A percentile compares a stretch with the other conserved stretches of the same genome.
Evolutionary conservation across 1,140 invertebrate species (phyloP).

Genomic region (Drosophila navojoa): DNA sequence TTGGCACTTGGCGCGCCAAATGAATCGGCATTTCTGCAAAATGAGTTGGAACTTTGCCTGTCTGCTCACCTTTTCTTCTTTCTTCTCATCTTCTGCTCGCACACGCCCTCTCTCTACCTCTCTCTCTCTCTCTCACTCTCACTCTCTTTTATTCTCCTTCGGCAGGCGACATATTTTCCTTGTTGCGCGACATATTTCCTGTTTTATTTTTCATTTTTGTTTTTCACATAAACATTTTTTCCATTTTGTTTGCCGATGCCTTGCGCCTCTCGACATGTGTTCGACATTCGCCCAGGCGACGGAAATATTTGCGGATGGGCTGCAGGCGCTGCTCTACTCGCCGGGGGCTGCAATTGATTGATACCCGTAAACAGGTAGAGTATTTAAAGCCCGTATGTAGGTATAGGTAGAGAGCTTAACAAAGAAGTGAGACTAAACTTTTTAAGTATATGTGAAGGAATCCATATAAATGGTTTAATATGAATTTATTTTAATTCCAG

Average conservation of each 20-base stretch:
- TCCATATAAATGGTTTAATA: no score
- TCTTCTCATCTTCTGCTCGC: not conserved
- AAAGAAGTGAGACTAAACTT: no score
- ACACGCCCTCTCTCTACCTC: not conserved
- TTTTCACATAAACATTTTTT: constrained; percentile 65
- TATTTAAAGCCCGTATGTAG: not conserved
- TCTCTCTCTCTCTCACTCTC: not conserved
- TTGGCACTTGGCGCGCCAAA: constrained; percentile 65
- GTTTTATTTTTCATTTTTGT: constrained; percentile 58
- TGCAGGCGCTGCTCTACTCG: not conserved
- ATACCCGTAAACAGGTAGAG: constrained; percentile 20
- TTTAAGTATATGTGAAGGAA: no score
- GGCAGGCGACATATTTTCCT: constrained; percentile 28
- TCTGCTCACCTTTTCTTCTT: constrained; percentile 9
- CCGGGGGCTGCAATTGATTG: constrained; percentile 30
- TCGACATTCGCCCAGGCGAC: constrained; percentile 70
- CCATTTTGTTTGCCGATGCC: constrained; percentile 74
- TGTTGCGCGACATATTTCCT: constrained; percentile 50
- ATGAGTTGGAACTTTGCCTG: constrained; percentile 30
- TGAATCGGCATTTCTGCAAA: constrained; percentile 34
- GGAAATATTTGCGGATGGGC: not conserved
- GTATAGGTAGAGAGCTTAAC: no score
- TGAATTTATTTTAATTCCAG: no score
- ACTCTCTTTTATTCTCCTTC: not conserved
- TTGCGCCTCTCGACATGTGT: constrained; percentile 75